Base-by-base conservation (phyloP, 2,888 invertebrate genomes). In the Megaustenia siamemsis region DNA sequence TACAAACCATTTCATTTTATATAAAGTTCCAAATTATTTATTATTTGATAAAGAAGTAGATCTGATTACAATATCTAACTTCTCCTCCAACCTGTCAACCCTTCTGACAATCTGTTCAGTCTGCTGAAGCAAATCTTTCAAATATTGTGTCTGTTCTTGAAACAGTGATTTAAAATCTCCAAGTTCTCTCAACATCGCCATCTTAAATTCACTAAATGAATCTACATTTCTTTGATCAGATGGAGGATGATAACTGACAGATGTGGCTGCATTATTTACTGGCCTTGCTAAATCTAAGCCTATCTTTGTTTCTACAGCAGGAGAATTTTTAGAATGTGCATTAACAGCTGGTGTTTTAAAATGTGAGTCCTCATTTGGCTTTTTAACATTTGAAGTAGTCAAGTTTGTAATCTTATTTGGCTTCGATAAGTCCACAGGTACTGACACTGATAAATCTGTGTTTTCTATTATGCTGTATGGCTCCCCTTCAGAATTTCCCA, bases 41-140 rank as follows among this genome's bases (percentile, higher is more conserved):
- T n/a, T n/a, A n/a, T n/a, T n/a, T n/a, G n/a, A n/a, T n/a, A n/a
- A n/a, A n/a, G n/a, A n/a, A n/a, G n/a, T n/a, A n/a, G n/a, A n/a
- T n/a, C n/a, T 21, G 6, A 66, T 18, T 35, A 38, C 15, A 45
- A n/a, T 73, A 8, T 73, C 49, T 10, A 73, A 4, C 32, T 49
- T 73, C 4, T 49, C 12, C 28, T 73, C 73, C 45, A 73, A 21
- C 45, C 73, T 73, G 12, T 73, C 49, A 73, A 73, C 49, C 21
- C 49, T 49, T 32, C 28, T 49, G 49, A 32, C 45, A 73, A 49
- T 2, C 2, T 32, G 45, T 49, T 73, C 73, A 45, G 15, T 49
- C 49, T 73, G 28, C 15, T 10, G 21, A 15, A 73, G 12, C 32
- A 73, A 49, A 49, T 28, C 3, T 12, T 73, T 8, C 15, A 73